A percentile compares a stretch with the other conserved stretches of the same genome.
Evolutionary conservation across 2,113 vertebrate genomes (phyloP).

Genomic region (Vulpes lagopus): DNA sequence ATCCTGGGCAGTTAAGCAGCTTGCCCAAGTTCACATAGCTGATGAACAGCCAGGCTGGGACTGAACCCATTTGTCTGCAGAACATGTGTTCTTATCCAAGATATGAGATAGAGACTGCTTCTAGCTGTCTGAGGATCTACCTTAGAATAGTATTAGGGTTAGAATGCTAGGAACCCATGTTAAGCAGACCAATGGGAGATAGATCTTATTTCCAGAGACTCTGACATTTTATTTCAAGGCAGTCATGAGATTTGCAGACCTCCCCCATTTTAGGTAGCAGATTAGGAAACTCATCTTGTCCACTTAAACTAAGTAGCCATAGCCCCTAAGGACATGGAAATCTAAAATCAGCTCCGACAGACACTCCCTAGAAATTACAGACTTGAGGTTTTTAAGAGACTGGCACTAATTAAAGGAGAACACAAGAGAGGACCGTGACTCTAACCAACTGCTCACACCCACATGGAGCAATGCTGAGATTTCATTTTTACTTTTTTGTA

Average conservation of each 20-base stretch:
- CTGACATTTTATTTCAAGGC: background rate
- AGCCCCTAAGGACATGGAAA: background rate
- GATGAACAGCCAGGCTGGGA: background rate
- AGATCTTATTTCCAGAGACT: background rate
- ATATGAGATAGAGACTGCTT: background rate
- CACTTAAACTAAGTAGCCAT: background rate
- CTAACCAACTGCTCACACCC: rapidly evolving
- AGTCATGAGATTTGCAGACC: background rate
- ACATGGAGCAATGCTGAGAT: rapidly evolving
- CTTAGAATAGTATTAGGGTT: background rate
- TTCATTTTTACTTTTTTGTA: background rate
- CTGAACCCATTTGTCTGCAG: background rate
- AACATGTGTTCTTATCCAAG: background rate
- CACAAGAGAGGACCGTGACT: background rate
- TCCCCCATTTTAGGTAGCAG: background rate
- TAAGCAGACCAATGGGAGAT: background rate
- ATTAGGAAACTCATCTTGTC: background rate
- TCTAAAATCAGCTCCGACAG: slow-evolving; percentile 21
- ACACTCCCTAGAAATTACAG: slow-evolving; percentile 58
- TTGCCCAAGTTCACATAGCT: background rate
- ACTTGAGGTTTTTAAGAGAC: background rate
- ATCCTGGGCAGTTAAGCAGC: background rate
- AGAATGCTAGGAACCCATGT: background rate
- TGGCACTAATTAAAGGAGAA: slow-evolving; percentile 49
- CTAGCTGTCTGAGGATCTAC: background rate